These are phyloP conservation scores for Crossaster papposus DNA, from an alignment of 53 echinoderm and acorn worm species.

Conservation along the genomic window DNA sequence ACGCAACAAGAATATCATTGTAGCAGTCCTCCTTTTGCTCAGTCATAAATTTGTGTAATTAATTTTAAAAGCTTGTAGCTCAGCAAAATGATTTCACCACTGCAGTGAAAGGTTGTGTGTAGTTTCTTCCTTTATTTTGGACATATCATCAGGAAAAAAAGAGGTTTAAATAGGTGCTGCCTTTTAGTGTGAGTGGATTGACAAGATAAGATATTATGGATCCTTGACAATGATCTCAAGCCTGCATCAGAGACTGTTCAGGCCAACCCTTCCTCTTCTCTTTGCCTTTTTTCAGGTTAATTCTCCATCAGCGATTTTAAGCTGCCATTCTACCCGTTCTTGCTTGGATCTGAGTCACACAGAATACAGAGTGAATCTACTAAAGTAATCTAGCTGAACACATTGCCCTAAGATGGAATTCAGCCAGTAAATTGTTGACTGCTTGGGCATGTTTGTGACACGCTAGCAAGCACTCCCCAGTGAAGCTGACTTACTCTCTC, in stretches of 20 bases:
- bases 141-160: not conserved
- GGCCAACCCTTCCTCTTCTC: no score
- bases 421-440: conserved; percentile 57
- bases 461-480: conserved; percentile 9
- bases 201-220: conserved; percentile 48
- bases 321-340: conserved; percentile 43
- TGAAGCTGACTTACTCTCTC: not conserved
- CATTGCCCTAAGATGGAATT: conserved; percentile 50
- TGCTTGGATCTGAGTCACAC: conserved; percentile 46
- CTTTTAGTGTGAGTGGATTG: conserved; percentile 46
- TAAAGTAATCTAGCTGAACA: conserved; percentile 26
- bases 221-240: conserved; percentile 24
- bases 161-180: conserved; percentile 27
- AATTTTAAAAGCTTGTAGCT: no score
- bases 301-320: conserved; percentile 55
- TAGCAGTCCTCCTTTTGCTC: no score
- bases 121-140: not conserved
- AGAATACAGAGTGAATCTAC: conserved; percentile 20
- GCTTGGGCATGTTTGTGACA: conserved; percentile 50
- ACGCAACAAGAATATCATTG: no score
- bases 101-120: not conserved
- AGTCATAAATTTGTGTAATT: no score
- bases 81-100: not conserved
- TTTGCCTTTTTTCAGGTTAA: conserved; percentile 34
- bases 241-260: conserved; percentile 22